Conservation (phyloP, 2,888 invertebrate genomes). For the Pheosia tremula region DNA sequence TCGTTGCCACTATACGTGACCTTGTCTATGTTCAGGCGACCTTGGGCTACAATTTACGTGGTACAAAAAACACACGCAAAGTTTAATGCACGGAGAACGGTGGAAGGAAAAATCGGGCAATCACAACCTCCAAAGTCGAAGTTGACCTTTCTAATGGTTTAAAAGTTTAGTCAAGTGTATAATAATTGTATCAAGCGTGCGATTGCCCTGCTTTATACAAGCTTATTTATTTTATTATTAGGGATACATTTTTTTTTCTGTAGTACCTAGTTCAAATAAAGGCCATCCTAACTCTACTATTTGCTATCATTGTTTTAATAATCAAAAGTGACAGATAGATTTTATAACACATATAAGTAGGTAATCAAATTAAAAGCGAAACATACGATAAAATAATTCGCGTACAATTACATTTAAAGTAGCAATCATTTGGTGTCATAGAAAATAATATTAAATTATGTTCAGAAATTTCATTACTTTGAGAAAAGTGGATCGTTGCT, state of each 20-base stretch:
- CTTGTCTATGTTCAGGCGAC: constrained; percentile 25
- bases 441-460: constrained; percentile 18
- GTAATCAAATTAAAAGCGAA: too few species aligned
- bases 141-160: constrained; percentile 10
- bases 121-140: constrained; percentile 11
- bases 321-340: too few species aligned
- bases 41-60: constrained; percentile 16
- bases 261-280: too few species aligned
- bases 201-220: not conserved
- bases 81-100: constrained; percentile 7
- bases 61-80: constrained; percentile 32
- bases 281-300: too few species aligned
- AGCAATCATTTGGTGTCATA: not conserved
- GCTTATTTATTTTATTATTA: not conserved
- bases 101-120: not conserved
- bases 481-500: constrained; percentile 19
- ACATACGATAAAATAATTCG: not conserved
- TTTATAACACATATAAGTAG: too few species aligned
- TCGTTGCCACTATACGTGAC: constrained; percentile 13
- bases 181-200: not conserved
- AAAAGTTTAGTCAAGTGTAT: not conserved
- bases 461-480: constrained; percentile 34
- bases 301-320: too few species aligned
- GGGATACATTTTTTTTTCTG: too few species aligned
- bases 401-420: not conserved